Percentiles rank a stretch among this genome's conserved stretches.
Evolutionary conservation across 1,140 invertebrate species (phyloP).

Genomic region (Pectinophora gossypiella): DNA sequence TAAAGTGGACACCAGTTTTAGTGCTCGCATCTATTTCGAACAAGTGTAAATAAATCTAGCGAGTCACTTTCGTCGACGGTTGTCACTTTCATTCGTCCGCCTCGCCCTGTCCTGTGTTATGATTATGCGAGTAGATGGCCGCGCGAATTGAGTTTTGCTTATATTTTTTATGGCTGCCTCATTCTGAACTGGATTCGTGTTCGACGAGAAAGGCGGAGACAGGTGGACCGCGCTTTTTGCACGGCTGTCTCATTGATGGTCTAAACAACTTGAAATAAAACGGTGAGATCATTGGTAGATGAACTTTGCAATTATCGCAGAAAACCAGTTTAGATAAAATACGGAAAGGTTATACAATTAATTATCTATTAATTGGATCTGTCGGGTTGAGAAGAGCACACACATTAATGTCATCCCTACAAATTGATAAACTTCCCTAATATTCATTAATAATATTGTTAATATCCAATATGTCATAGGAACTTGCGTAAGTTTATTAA

Average conservation of each 20-base stretch:
- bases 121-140: neutral
- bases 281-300: no score
- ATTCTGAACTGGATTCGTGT: neutral
- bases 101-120: conserved; percentile 27
- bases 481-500: no score
- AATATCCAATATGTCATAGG: no score
- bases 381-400: no score
- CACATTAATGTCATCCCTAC: no score
- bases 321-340: no score
- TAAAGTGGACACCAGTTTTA: conserved; percentile 68
- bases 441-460: no score
- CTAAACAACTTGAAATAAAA: no score
- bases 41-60: conserved; percentile 71
- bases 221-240: neutral
- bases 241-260: neutral
- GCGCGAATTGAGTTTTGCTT: neutral
- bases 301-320: no score
- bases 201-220: neutral
- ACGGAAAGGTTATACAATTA: no score
- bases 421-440: no score
- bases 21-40: conserved; percentile 61
- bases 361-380: no score
- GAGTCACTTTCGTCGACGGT: conserved; percentile 57
- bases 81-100: conserved; percentile 64
- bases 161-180: neutral